Base-by-base conservation (phyloP, 2,797 vertebrate species). In the Morus bassanus region DNA sequence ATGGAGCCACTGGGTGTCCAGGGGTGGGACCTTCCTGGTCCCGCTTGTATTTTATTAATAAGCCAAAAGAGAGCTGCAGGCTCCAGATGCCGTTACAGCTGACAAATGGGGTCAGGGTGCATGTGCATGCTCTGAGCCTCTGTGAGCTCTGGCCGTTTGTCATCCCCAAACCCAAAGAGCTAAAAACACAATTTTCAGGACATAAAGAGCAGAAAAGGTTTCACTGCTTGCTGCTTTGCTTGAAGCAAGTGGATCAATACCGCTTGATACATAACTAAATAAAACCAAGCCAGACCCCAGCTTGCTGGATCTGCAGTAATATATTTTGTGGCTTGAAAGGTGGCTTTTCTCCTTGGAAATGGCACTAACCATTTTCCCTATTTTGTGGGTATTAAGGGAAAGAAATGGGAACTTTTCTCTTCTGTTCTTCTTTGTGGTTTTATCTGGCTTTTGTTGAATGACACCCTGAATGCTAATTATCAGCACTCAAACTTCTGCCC, bases 311-410 rank as follows among this genome's bases (percentile, higher is more conserved):
- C 91, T 94, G 89, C 13, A 1, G 61, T 91, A 91, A 65, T 22
- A 11, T 31, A 33, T 94, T 96, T 82, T 53, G 78, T 72, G 69
- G 61, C 43, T 45, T 75, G 45, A 79, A 95, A 92, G 91, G 93
- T 95, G 85, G 25, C 6, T 14, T 92, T 90, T 60, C 75, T 90
- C 37, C 39, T 64, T 72, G 75, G 91, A 82, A 95, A 81, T 30
- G 33, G 61, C 89, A 86, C 8, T 21, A 37, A 82, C 85, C 76
- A 45, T 81, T 96, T 88, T 92, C 69, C 60, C 43, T 90, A 18
- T 45, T 80, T 17, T 30, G 24, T 65, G 77, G 72, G 61, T 86
- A 60, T 93, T 92, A 90, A 91, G 76, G 75, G 77, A 79, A 96
- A 90, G 48, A 82, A 77, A 92, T 69, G 45, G 59, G 46, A 65